Percentiles rank a stretch among this genome's conserved stretches.
Evolutionary conservation across 2,797 vertebrate species (phyloP).

Genomic region (Chromobotia macracanthus): DNA sequence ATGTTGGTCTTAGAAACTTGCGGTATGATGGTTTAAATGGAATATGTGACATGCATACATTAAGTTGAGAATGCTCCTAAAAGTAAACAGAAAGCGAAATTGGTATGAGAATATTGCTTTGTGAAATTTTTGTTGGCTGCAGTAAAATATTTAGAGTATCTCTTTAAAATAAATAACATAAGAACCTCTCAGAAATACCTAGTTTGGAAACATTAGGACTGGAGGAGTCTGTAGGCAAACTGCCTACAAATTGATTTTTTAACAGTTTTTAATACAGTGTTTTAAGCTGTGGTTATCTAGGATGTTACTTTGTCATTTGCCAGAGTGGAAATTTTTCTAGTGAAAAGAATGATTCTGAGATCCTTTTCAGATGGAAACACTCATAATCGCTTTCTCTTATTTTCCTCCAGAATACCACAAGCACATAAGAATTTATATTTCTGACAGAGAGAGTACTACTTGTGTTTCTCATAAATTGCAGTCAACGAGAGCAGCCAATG

Average conservation of each 20-base stretch:
- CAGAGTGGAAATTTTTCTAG: conserved; percentile 43
- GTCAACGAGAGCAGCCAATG: conserved; percentile 42
- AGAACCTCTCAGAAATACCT: conserved; percentile 10
- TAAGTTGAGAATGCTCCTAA: background rate
- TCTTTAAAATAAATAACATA: background rate
- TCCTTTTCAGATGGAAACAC: conserved; percentile 59
- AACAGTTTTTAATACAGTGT: conserved; percentile 33
- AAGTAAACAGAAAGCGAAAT: background rate
- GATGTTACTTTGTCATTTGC: conserved; percentile 48
- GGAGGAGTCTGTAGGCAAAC: conserved; percentile 26
- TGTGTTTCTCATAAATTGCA: conserved; percentile 57
- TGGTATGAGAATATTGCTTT: background rate
- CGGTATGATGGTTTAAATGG: background rate
- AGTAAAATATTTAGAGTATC: background rate
- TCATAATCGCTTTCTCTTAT: conserved; percentile 57
- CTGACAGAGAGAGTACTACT: conserved; percentile 38
- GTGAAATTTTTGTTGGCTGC: too few species aligned
- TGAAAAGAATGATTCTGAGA: conserved; percentile 38
- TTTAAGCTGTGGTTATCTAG: conserved; percentile 48
- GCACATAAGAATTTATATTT: conserved; percentile 56
- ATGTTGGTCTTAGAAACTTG: conserved; percentile 32
- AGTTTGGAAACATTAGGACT: conserved; percentile 37
- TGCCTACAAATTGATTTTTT: conserved; percentile 18
- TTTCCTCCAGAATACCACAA: conserved; percentile 57
- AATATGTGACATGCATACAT: background rate